Evolutionary conservation across 1,140 invertebrate species (phyloP).

Genomic region (Micrasema minimum): DNA sequence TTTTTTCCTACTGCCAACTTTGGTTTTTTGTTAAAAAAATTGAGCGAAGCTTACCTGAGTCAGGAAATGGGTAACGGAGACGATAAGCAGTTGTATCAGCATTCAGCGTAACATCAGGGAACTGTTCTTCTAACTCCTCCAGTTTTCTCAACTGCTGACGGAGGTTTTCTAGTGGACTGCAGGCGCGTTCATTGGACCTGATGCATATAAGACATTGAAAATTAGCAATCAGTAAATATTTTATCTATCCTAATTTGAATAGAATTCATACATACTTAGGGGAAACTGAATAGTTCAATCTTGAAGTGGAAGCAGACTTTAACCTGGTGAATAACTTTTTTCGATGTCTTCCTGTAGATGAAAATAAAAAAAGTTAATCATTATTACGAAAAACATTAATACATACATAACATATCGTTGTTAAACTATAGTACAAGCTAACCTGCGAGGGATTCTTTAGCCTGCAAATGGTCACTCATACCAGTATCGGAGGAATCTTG

Average conservation of each 20-base stretch:
- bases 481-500: slow-evolving; percentile 66
- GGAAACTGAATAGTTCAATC: slow-evolving; percentile 65
- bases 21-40: too few relatives aligned
- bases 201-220: too few relatives aligned
- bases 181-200: slow-evolving; percentile 62
- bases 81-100: slow-evolving; percentile 77
- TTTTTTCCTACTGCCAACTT: too few relatives aligned
- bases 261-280: slow-evolving; percentile 60
- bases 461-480: slow-evolving; percentile 59
- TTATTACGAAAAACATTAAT: too few relatives aligned
- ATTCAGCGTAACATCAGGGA: slow-evolving; percentile 71
- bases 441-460: slow-evolving; percentile 59
- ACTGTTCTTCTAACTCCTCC: slow-evolving; percentile 83
- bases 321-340: slow-evolving; percentile 73
- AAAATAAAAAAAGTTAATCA: neutral
- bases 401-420: neutral
- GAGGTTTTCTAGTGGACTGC: slow-evolving; percentile 80
- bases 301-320: slow-evolving; percentile 72
- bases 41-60: too few relatives aligned
- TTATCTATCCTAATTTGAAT: slow-evolving; percentile 4
- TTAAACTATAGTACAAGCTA: neutral
- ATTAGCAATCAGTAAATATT: neutral
- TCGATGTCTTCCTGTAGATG: slow-evolving; percentile 59
- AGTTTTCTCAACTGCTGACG: slow-evolving; percentile 80
- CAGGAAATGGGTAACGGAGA: slow-evolving; percentile 78